Base-by-base conservation (phyloP, 2,113 vertebrate species). In the Macrotis lagotis region DNA sequence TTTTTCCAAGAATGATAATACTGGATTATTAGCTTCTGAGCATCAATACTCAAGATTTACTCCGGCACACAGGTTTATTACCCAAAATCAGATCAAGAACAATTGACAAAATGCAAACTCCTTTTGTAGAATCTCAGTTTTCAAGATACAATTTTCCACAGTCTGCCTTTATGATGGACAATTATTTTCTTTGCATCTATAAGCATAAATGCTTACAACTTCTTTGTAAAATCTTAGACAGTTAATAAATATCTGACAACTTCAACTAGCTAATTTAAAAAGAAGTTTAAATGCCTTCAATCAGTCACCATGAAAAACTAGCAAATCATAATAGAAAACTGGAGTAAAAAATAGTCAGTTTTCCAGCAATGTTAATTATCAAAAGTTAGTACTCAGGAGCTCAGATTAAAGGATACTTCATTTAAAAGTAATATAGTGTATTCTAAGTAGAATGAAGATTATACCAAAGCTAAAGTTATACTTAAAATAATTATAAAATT, bases 51-150 rank as follows among this genome's bases (percentile, higher is more conserved):
- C 37, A 96, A 83, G 59, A 93, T 96, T 50, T 94, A 97, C 55
- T 91, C 37, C 59, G 96, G 51, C 16, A 96, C 48, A 95, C 49
- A 96, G 90, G 96, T 94, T 94, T 95, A 95, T 47, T 91, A 95
- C 53, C 95, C 47, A 83, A 96, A 96, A 53, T 91, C 90, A 97
- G 93, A 2, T 96, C 83, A 91, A 93, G 95, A 96, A 37, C 0
- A 0, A 96, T 0, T 91, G 93, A 97, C 93, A 98, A 97, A 98
- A 97, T 12, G 12, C 66, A 97, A 50, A 93, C 51, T 90, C 91
- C 59, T 94, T 98, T 94, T 50, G 96, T n/a, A 25, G 66, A 98
- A 94, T n/a, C 92, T 96, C 49, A 95, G 25, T 93, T 97, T 97
- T 95, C 94, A 94, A 96, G 93, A 88, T 96, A 92, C 0, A 96